A percentile compares a stretch with the other conserved stretches of the same genome.
phyloP scores from a whole-genome alignment of 1,140 invertebrate genomes.

The Trichomalopsis sarcophagae region DNA sequence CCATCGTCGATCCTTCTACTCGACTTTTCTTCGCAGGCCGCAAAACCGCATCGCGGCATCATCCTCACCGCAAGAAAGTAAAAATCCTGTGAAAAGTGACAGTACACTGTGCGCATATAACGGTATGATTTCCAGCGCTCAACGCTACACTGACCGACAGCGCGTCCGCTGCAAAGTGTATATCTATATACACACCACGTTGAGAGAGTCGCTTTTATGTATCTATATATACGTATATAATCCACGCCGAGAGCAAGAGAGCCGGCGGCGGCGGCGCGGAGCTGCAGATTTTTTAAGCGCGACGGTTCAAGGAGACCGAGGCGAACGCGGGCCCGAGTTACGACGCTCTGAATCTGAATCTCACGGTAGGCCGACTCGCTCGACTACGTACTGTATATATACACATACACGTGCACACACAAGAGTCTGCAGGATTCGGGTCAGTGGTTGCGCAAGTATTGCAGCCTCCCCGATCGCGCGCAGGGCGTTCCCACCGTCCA shows the following conservation, averaged over 20 bases:
- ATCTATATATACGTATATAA: too few species aligned
- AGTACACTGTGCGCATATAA: conserved; percentile 41
- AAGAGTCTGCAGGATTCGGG: conserved; percentile 22
- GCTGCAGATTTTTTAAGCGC: conserved; percentile 58
- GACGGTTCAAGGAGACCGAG: conserved; percentile 70
- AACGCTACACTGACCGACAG: conserved; percentile 33
- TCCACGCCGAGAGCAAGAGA: not conserved
- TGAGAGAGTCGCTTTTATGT: not conserved
- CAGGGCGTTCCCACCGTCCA: conserved; percentile 49
- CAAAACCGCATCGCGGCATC: not conserved
- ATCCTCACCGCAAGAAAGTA: not conserved
- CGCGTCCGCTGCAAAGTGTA: not conserved
- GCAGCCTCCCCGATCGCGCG: not conserved
- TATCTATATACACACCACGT: not conserved
- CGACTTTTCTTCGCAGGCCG: not conserved
- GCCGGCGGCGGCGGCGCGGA: conserved; percentile 28
- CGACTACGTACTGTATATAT: conserved; percentile 42
- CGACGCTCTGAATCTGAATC: conserved; percentile 72
- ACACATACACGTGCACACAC: not conserved
- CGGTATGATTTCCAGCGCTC: conserved; percentile 58
- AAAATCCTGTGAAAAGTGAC: not conserved
- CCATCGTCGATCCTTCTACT: not conserved
- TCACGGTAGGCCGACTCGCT: conserved; percentile 69
- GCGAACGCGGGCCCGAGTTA: conserved; percentile 63
- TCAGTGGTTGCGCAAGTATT: conserved; percentile 33